Base-by-base conservation (phyloP, 2,888 invertebrate species). In the Aproaerema taeniolella region DNA sequence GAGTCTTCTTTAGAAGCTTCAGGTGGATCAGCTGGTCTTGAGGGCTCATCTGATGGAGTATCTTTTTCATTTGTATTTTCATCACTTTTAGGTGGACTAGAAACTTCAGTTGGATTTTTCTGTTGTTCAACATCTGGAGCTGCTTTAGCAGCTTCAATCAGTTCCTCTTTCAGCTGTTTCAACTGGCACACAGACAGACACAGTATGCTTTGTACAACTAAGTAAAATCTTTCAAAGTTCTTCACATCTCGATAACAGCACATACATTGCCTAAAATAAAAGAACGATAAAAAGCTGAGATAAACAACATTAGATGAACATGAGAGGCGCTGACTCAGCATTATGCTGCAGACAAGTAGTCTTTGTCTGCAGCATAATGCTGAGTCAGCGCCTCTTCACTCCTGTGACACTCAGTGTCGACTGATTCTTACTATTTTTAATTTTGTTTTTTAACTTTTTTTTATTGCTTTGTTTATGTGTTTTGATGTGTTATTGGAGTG, bases 231-330 rank as follows among this genome's bases (percentile, higher is more conserved):
- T 69, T 97, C 97, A 80, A 95, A 94, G 79, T 97, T 97, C 78
- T 96, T 96, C 42, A 92, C 91, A 83, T 97, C 97, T 57, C 96
- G 91, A 78, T 95, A 97, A 79, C 96, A 94, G 80, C 97, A 97
- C 93, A 96, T 95, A 71, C 97, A 97, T 87, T 97, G 97, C 71
- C 96, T 95, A 76, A 44, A 90, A 88, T 32, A 49, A 47, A 67
- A 46, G 51, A n/a, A n/a, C n/a, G n/a, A 53, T 42, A 50, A 33
- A 42, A 46, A 31, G 4, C 24, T 38, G 38, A n/a, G n/a, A n/a
- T n/a, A n/a, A n/a, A n/a, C n/a, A n/a, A n/a, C n/a, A n/a, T n/a
- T n/a, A n/a, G n/a, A n/a, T n/a, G n/a, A n/a, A n/a, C n/a, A n/a
- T n/a, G n/a, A n/a, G n/a, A n/a, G n/a, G n/a, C n/a, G n/a, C n/a